Evolutionary conservation across 2,113 vertebrate species (phyloP), one percentile per base, ranked within the genome.

Genomic region (Alectura lathami): DNA sequence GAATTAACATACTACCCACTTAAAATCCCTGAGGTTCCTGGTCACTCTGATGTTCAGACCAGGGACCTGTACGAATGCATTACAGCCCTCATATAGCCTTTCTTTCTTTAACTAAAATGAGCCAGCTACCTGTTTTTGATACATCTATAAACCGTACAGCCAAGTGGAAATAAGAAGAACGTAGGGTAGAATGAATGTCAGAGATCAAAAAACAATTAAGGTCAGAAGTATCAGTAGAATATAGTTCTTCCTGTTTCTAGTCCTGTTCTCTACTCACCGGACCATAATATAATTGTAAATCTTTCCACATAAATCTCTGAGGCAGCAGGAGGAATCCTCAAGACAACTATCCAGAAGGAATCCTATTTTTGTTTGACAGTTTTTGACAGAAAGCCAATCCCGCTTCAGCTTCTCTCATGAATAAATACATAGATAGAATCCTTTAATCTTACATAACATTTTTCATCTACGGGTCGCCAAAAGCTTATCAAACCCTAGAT

Each of bases 301-400:
- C 42, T 69, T 89, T 89, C 24, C 24, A 85, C 10, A 16, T 34
- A 85, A 87, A 60, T 53, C 30, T 84, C 69, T 30, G 48, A 75
- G 24, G 62, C 10, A 94, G 27, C 50, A 88, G 64, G 10, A 90
- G 54, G 32, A 93, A 93, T 81, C 32, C 72, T 90, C 80, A 83
- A 77, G 73, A 88, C 40, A 86, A 8, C 66, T 66, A 80, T 91
- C 45, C 81, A 92, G 95, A 92, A 94, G 83, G 81, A 89, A 89
- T 89, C 8, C 74, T 94, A 86, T 84, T 97, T 97, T 81, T 82
- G 48, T 84, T 74, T 88, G 81, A 87, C 84, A 84, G 62, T 86
- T 93, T 94, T 95, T 96, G 93, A 92, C 57, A 91, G 89, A 68
- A 91, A 89, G 70, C 81, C 91, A 94, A 62, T 84, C 70, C 66